phyloP scores from a whole-genome alignment of 1,140 invertebrate genomes.

The Drosophila nebulosa region DNA sequence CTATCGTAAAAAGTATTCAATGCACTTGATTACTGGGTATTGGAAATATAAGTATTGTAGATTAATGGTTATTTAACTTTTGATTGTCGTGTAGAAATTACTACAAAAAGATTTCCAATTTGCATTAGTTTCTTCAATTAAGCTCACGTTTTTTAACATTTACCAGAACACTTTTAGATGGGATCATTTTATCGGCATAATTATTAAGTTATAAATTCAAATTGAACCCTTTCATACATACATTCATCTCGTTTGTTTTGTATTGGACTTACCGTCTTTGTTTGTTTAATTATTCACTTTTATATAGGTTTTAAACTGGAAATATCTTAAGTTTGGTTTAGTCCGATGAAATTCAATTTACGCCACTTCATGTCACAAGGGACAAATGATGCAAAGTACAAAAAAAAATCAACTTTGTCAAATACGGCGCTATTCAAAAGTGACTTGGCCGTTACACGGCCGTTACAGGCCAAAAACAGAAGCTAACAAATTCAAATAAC shows the following conservation, averaged over 20 bases:
- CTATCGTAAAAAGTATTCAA: no score
- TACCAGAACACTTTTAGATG: no score
- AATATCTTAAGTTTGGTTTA: background rate
- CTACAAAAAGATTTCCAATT: no score
- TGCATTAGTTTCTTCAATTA: no score
- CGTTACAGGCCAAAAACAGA: slow-evolving; percentile 23
- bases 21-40: no score
- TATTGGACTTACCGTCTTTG: background rate
- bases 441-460: slow-evolving; percentile 10
- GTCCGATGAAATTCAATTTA: background rate
- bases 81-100: no score
- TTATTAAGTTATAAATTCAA: background rate
- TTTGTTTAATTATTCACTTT: background rate
- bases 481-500: background rate
- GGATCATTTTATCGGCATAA: no score
- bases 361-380: background rate
- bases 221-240: background rate
- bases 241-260: background rate
- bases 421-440: slow-evolving; percentile 18
- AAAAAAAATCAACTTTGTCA: background rate
- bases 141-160: no score
- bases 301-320: background rate
- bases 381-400: background rate
- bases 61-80: no score
- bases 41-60: no score